Evolutionary conservation across 2,113 vertebrate genomes (phyloP).

Genomic region (Pluvianellus socialis): DNA sequence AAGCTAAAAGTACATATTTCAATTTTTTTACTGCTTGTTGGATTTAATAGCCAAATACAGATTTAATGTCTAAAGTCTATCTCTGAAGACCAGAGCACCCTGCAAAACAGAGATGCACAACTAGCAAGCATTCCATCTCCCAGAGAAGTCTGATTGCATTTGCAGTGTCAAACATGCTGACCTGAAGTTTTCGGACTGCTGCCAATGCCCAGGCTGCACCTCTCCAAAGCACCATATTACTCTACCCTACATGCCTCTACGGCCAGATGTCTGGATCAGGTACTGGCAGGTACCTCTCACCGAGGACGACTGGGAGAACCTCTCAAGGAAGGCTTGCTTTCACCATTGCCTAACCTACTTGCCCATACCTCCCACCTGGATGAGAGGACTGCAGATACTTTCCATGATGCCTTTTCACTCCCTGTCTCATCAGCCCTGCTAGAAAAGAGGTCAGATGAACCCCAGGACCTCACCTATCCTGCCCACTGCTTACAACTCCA

Average conservation of each 20-base stretch:
- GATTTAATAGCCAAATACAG: neutral
- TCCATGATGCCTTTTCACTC: neutral
- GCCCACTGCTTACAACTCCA: neutral
- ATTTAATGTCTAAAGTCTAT: neutral
- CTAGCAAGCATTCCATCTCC: neutral
- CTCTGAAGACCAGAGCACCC: neutral
- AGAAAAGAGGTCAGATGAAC: neutral
- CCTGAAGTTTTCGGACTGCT: neutral
- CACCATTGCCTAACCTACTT: neutral
- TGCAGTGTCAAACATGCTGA: neutral
- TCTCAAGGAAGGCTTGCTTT: neutral
- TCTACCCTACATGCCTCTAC: neutral
- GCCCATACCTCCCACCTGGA: neutral
- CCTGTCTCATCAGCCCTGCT: neutral
- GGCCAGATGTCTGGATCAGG: neutral
- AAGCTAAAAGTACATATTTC: neutral
- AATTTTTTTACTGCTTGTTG: neutral
- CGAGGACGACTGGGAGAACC: neutral
- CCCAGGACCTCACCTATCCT: neutral
- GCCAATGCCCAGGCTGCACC: neutral
- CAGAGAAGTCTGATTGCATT: neutral
- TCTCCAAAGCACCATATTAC: neutral
- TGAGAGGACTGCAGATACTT: neutral
- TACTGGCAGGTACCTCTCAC: neutral
- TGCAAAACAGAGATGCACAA: neutral